Evolutionary conservation across 1,140 invertebrate genomes (phyloP), one percentile per base, ranked within the genome.

Genomic region (Heliothis virescens): DNA sequence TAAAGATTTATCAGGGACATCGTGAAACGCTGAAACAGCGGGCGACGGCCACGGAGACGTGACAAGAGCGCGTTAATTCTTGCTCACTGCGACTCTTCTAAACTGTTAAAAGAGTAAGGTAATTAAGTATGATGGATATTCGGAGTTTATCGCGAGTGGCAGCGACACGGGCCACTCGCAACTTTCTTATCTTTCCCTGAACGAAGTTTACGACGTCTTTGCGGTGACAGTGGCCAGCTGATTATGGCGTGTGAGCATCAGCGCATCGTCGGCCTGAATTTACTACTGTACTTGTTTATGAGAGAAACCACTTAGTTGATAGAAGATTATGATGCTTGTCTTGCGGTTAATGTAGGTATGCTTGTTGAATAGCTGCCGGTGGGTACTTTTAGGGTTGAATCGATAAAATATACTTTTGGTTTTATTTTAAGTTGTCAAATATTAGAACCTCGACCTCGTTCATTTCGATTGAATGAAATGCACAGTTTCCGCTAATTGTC

Each of bases 101-200:
- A 88, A 87, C 89, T 90, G 87, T 89, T 90, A 88, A 90, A 91
- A 86, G 87, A 86, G 88, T 86, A 79, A 85, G 85, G 85, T 89
- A 90, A 91, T 89, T 91, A 90, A 91, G 86, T 88, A 90, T 91
- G 89, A 91, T 91, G 90, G 88, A 91, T 91, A 90, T 87, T 89
- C 87, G 67, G 86, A 91, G 90, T 90, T 91, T 90, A 90, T 91
- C 89, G 87, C 86, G 84, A 82, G 82, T 82, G 84, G 80, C 86
- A 82, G 80, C 67, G 84, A 82, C 82, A 83, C 79, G 79, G 78
- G 79, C 80, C 83, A 82, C 84, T 87, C 82, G 65, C 81, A 89
- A 89, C 86, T 89, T 89, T 86, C 85, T 87, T 89, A 89, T 88
- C 88, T 82, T 84, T 47, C 79, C 48, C 55, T 62, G 80, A 59